Evolutionary conservation across 2,113 vertebrate genomes (phyloP), one percentile per base, ranked within the genome.

Genomic region (Gasterosteus aculeatus): DNA sequence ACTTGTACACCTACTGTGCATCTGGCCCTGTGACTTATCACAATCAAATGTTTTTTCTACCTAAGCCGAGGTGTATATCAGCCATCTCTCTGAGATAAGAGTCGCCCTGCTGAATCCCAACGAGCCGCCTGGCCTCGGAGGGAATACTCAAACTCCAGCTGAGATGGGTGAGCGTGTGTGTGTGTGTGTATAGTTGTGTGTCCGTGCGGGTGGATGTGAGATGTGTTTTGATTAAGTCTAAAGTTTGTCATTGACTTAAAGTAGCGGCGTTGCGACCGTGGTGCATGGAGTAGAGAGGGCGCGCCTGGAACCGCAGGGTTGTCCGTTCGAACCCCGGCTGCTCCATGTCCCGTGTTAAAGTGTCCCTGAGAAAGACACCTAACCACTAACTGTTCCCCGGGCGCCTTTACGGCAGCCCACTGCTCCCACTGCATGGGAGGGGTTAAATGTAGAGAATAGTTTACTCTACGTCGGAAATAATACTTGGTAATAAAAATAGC

Each of bases 111-210:
- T 71, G 83, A 88, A 89, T 89, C 64, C 70, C 51, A 90, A 90
- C 69, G 33, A 81, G 84, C 69, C 31, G 57, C n/a, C 78, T 82
- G 87, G 77, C 83, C 86, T 88, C 83, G 88, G 70, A 86, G 72
- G 69, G 58, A 87, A 80, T 69, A 53, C 65, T 69, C 42, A 63
- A 79, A 78, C 56, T 77, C 14, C 39, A 71, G 69, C 66, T 44
- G 10, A 80, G 66, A 60, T 87, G 69, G 63, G 41, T 78, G 8
- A 9, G n/a, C 53, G 49, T 42, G 71, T 78, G 60, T 51, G 62
- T 15, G 51, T 73, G 71, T 62, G 44, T 60, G 56, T 60, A 33
- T 75, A 4, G 11, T 12, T 53, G 59, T 33, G 71, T 79, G 65
- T 58, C 58, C 10, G 12, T 19, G 71, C 0, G 42, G 18, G 59